Percentiles rank a stretch among this genome's conserved stretches.
phyloP scores from a whole-genome alignment of 2,888 invertebrate species.

The Hermodice carunculata region DNA sequence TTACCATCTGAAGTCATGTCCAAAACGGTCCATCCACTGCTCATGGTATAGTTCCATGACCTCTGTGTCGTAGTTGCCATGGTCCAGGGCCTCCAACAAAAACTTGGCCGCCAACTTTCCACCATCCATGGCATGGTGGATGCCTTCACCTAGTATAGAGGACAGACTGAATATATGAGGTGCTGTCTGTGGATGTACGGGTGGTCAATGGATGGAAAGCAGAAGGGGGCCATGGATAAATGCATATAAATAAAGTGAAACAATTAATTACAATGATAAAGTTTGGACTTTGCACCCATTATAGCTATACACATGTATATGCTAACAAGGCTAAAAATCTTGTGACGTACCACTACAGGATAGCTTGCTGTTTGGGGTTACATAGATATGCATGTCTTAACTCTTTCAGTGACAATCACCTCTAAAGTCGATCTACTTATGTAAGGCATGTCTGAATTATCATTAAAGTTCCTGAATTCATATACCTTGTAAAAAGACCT shows the following conservation, averaged over 20 bases:
- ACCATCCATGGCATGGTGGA: slow-evolving; percentile 61
- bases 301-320: neutral
- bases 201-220: neutral
- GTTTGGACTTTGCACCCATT: neutral
- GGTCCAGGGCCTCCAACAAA: slow-evolving; percentile 49
- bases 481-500: too few relatives aligned
- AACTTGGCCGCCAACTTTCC: slow-evolving; percentile 58
- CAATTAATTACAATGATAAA: too few relatives aligned
- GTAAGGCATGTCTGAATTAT: too few relatives aligned
- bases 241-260: too few relatives aligned
- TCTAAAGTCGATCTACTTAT: too few relatives aligned
- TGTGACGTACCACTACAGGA: too few relatives aligned
- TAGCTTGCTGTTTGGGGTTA: too few relatives aligned
- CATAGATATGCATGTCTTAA: too few relatives aligned
- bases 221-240: too few relatives aligned
- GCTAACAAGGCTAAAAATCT: too few relatives aligned
- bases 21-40: slow-evolving; percentile 58
- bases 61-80: slow-evolving; percentile 54
- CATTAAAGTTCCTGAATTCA: too few relatives aligned
- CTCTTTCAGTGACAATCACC: too few relatives aligned
- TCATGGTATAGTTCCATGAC: slow-evolving; percentile 55
- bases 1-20: slow-evolving; percentile 57
- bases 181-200: neutral
- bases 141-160: slow-evolving; percentile 52
- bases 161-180: neutral